Percentiles rank a stretch among this genome's conserved stretches.
Evolutionary conservation across 2,797 vertebrate species (phyloP).

Genomic region (Brachyrhaphis roseni): DNA sequence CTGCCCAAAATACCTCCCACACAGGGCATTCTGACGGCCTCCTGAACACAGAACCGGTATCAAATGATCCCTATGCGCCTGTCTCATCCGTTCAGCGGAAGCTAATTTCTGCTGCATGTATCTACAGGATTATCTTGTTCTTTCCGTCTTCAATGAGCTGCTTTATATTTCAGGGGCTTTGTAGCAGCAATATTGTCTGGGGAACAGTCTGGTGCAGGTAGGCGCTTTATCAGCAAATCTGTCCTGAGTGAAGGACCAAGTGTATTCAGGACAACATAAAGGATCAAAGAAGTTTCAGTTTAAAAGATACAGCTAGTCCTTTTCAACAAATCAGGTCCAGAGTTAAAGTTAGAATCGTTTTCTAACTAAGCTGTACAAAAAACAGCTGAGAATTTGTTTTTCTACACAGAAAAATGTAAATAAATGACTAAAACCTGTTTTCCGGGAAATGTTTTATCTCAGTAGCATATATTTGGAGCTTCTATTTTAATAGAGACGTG

Average conservation of each 20-base stretch:
- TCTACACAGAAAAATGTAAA: background rate
- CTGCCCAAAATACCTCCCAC: background rate
- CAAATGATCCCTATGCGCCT: background rate
- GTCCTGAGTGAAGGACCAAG: background rate
- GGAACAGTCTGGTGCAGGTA: background rate
- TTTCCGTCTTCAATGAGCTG: background rate
- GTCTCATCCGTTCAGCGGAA: background rate
- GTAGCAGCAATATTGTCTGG: background rate
- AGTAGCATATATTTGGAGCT: background rate
- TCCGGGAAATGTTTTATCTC: background rate
- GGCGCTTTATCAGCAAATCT: background rate
- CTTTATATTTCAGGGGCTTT: background rate
- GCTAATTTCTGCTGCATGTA: conserved; percentile 7
- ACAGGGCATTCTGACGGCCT: background rate
- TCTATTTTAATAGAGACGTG: background rate
- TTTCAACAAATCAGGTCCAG: background rate
- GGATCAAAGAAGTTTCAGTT: background rate
- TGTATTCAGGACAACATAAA: conserved; percentile 3
- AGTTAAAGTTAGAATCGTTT: background rate
- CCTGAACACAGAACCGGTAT: background rate
- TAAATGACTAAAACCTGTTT: background rate
- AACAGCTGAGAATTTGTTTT: background rate
- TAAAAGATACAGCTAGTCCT: too few species aligned
- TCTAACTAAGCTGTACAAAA: background rate
- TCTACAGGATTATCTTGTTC: conserved; percentile 2